Evolutionary conservation across 2,797 vertebrate genomes (phyloP).

Genomic region (Chaenodraco wilsoni): DNA sequence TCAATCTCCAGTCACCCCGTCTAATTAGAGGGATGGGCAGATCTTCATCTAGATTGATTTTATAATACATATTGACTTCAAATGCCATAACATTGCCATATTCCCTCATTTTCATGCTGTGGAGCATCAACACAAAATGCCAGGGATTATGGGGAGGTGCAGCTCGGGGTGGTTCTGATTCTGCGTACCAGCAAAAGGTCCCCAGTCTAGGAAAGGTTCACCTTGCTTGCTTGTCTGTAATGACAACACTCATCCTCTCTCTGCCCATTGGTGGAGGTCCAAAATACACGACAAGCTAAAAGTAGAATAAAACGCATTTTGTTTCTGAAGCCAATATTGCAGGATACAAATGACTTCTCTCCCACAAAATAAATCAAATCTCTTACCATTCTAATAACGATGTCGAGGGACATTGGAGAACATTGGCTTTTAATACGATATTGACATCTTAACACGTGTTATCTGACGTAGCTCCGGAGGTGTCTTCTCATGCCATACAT

Average conservation of each 20-base stretch:
- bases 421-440: conserved; percentile 49
- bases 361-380: conserved; percentile 47
- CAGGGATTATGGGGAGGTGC: conserved; percentile 60
- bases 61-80: conserved; percentile 99
- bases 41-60: conserved; percentile 99
- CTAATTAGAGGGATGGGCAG: conserved; percentile 99
- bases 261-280: conserved; percentile 68
- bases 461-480: conserved; percentile 34
- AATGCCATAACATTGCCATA: conserved; percentile 98
- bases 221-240: conserved; percentile 81
- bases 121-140: conserved; percentile 77
- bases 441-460: conserved; percentile 55
- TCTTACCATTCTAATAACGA: conserved; percentile 41
- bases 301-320: conserved; percentile 40
- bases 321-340: conserved; percentile 12
- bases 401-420: conserved; percentile 37
- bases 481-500: conserved; percentile 44
- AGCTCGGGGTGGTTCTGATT: conserved; percentile 59
- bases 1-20: conserved; percentile 99
- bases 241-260: conserved; percentile 84
- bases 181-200: conserved; percentile 84
- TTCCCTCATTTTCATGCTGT: conserved; percentile 96
- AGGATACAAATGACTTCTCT: conserved; percentile 23
- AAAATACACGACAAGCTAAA: conserved; percentile 59
- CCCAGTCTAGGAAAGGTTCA: conserved; percentile 88